A percentile compares a stretch with the other conserved stretches of the same genome.
Conservation (phyloP, 2,113 vertebrate species). For the Sceloporus tristichus region DNA sequence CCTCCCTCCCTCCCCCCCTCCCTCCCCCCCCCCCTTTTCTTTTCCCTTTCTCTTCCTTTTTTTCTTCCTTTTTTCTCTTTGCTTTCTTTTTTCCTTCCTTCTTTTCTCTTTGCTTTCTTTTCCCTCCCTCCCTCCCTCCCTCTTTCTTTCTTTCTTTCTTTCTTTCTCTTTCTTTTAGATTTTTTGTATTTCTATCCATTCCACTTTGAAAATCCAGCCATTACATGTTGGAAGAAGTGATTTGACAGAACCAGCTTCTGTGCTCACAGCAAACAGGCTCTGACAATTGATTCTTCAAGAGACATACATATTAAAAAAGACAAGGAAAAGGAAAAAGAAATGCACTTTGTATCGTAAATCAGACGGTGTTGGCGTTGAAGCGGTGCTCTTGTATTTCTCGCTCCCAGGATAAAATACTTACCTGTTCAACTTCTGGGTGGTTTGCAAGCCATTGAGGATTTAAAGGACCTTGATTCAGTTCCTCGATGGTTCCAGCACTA, state of each 20-base stretch:
- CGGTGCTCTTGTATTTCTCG: background rate
- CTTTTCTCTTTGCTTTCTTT: too few species aligned
- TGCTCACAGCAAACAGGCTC: background rate
- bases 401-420: too few species aligned
- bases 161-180: too few species aligned
- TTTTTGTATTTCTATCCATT: background rate
- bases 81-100: too few species aligned
- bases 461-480: background rate
- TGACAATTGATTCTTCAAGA: background rate
- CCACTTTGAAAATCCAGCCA: background rate
- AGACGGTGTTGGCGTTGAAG: background rate
- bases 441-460: background rate
- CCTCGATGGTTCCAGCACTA: background rate
- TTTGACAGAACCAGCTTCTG: background rate
- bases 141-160: too few species aligned
- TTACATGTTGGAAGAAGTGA: background rate
- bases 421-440: too few species aligned
- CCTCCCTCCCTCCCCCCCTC: too few species aligned
- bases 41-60: too few species aligned
- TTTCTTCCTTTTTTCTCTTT: too few species aligned
- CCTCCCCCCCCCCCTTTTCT: background rate
- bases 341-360: background rate
- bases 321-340: background rate
- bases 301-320: background rate
- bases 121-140: too few species aligned